Conservation (phyloP, 1,140 invertebrate species). For the Maniola jurtina region DNA sequence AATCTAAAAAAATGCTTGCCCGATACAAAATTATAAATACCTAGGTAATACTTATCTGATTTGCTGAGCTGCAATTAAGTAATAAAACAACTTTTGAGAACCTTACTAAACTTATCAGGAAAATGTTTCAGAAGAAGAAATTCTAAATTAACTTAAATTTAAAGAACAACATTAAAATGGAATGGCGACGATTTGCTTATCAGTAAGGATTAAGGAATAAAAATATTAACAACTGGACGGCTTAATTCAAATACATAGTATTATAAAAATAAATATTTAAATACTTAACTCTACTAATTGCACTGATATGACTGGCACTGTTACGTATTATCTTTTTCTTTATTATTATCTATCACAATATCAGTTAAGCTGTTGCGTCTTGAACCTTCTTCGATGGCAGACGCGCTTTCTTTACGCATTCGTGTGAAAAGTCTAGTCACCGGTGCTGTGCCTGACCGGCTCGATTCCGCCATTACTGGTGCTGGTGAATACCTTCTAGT, state of each 20-base stretch:
- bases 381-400: slow-evolving; percentile 53
- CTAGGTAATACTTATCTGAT: too few relatives aligned
- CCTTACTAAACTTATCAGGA: too few relatives aligned
- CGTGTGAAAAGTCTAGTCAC: slow-evolving; percentile 65
- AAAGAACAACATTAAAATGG: background rate
- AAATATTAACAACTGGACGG: slow-evolving; percentile 42
- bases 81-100: too few relatives aligned
- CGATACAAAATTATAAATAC: too few relatives aligned
- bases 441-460: slow-evolving; percentile 52
- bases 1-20: too few relatives aligned
- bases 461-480: slow-evolving; percentile 45
- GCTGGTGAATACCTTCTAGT: slow-evolving; percentile 67
- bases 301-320: slow-evolving; percentile 53
- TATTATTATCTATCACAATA: slow-evolving; percentile 68
- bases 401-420: slow-evolving; percentile 61
- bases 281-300: slow-evolving; percentile 49
- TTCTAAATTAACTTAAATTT: too few relatives aligned
- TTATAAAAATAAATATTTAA: slow-evolving; percentile 37
- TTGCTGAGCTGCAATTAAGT: too few relatives aligned
- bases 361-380: slow-evolving; percentile 68
- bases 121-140: too few relatives aligned
- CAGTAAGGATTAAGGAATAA: background rate
- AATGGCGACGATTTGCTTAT: background rate
- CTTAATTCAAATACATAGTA: slow-evolving; percentile 28
- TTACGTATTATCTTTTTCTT: slow-evolving; percentile 70